Evolutionary conservation across 1,140 invertebrate species (phyloP), one percentile per base, ranked within the genome.

Genomic region (Helicoverpa zea): DNA sequence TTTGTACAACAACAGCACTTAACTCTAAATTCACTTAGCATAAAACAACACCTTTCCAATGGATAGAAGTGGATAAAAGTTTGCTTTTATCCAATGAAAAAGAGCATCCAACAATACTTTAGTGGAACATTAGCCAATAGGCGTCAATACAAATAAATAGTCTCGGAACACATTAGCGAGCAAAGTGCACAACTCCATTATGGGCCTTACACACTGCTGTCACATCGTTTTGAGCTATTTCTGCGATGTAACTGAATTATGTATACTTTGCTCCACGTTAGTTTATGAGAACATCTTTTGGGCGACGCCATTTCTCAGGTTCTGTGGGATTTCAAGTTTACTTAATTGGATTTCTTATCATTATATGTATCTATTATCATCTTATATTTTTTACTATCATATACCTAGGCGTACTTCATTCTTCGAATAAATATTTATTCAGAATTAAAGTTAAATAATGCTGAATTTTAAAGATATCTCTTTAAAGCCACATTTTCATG

Each of bases 191-290:
- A 70, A 79, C 54, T 35, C 51, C 76, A 79, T 79, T 79, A 79
- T 51, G 64, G 14, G 52, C 49, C 47, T 77, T 52, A 35, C 61
- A 64, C 49, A 54, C 23, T 68, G 18, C 56, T 73, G 75, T 68
- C 81, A 75, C 81, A 59, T 79, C 77, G 56, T 70, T 79, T 66
- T 70, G 52, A 66, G 63, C 72, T 79, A 70, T 79, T 61, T 82
- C 81, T 75, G 23, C 14, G 77, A 47, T 5, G 59, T 82, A 79
- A 82, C 70, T 63, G 77, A 79, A 82, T 82, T 82, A 79, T 49
- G 47, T 54, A 51, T 68, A 82, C 77, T 74, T 75, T 72, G 23
- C 12, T 51, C 61, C 14, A 43, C 14, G 80, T 52, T 81, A 72
- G 80, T 77, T 81, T 81, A 76, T 81, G 43, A 77, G 64, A 70